Conservation (phyloP, 2,113 vertebrate species). For the Cebidichthys violaceus region DNA sequence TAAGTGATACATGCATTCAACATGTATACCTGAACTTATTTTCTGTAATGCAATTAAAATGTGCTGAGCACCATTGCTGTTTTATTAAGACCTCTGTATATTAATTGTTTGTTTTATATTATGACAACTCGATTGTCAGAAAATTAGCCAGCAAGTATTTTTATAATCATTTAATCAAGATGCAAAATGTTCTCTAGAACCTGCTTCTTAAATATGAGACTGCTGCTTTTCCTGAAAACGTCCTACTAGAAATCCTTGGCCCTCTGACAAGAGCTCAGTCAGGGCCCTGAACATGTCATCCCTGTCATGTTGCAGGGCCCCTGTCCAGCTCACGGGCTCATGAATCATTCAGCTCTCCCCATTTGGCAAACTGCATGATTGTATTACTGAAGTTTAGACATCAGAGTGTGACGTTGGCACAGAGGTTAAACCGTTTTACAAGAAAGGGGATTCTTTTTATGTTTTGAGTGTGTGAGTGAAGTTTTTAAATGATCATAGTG, state of each 20-base stretch:
- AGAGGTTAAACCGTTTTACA: slow-evolving; percentile 16
- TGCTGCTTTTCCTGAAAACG: background rate
- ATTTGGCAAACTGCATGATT: slow-evolving; percentile 25
- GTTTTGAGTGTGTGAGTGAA: background rate
- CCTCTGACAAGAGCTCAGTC: slow-evolving; percentile 44
- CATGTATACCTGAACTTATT: background rate
- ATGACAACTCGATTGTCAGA: background rate
- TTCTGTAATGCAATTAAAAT: background rate
- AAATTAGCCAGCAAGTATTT: background rate
- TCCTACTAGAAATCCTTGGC: slow-evolving; percentile 43
- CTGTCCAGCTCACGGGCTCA: slow-evolving; percentile 27
- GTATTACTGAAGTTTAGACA: background rate
- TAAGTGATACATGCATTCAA: background rate
- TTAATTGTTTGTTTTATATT: background rate
- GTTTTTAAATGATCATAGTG: background rate
- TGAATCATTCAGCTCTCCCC: slow-evolving; percentile 40
- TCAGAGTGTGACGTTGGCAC: background rate
- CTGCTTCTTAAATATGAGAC: background rate
- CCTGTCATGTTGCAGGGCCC: slow-evolving; percentile 30
- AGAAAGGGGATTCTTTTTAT: background rate
- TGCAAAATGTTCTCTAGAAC: background rate
- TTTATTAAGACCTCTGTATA: background rate
- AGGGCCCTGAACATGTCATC: slow-evolving; percentile 54
- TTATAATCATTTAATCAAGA: background rate
- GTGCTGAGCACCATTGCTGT: background rate